A percentile compares a stretch with the other conserved stretches of the same genome.
These are phyloP conservation scores for Fopius arisanus DNA, from an alignment of 1,140 invertebrate species.

Conservation along the genomic window DNA sequence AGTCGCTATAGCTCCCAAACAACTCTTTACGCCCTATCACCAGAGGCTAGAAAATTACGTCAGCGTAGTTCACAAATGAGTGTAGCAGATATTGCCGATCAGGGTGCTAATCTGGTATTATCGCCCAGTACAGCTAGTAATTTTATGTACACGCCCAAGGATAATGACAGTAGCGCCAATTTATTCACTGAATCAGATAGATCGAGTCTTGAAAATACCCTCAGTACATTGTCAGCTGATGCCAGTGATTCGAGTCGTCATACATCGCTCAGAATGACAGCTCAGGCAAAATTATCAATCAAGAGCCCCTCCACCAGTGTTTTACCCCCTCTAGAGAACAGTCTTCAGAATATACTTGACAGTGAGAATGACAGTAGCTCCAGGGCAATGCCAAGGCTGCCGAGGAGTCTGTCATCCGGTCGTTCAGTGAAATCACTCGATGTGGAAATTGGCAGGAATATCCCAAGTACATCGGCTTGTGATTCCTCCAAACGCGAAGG, in stretches of 20 bases:
- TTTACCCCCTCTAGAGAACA: conserved; percentile 42
- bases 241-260: conserved; percentile 28
- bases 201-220: conserved; percentile 24
- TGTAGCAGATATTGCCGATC: conserved; percentile 25
- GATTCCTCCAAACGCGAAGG: conserved; percentile 18
- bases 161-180: conserved; percentile 50
- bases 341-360: conserved; percentile 46
- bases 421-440: conserved; percentile 16
- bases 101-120: conserved; percentile 39
- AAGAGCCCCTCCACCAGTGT: conserved; percentile 17
- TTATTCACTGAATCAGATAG: conserved; percentile 42
- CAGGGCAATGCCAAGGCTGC: not conserved
- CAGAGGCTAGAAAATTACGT: conserved; percentile 42
- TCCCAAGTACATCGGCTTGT: conserved; percentile 22
- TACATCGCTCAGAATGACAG: conserved; percentile 25
- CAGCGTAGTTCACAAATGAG: conserved; percentile 38
- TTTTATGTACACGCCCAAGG: conserved; percentile 46
- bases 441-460: conserved; percentile 1
- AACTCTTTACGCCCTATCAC: conserved; percentile 43
- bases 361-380: conserved; percentile 12
- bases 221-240: not conserved
- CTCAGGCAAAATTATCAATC: not conserved
- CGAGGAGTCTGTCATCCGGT: not conserved
- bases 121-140: conserved; percentile 53
- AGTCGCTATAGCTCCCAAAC: conserved; percentile 43